Evolutionary conservation across 2,113 vertebrate species (phyloP).

Genomic region (Nerophis ophidion): DNA sequence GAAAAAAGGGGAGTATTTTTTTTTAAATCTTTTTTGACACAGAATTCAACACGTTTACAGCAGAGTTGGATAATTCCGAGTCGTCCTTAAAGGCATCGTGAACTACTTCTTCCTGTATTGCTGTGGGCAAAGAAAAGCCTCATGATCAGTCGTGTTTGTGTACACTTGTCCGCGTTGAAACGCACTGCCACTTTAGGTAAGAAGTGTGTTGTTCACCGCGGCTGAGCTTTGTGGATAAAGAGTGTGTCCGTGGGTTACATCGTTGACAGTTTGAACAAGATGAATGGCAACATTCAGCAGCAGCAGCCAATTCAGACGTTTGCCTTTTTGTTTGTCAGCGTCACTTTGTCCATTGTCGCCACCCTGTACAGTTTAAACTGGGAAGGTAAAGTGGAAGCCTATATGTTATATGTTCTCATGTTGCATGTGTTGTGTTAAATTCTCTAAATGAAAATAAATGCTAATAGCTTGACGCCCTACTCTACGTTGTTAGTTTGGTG

Average conservation of each 20-base stretch:
- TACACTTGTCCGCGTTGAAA: slow-evolving; percentile 34
- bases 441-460: neutral
- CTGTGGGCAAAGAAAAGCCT: slow-evolving; percentile 9
- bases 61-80: slow-evolving; percentile 23
- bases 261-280: neutral
- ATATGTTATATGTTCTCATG: neutral
- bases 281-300: slow-evolving; percentile 23
- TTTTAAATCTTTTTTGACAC: neutral
- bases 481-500: neutral
- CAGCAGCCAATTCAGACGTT: slow-evolving; percentile 47
- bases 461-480: neutral
- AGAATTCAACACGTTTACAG: neutral
- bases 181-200: slow-evolving; percentile 57
- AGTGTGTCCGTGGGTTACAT: slow-evolving; percentile 5
- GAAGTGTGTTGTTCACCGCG: slow-evolving; percentile 8
- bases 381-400: slow-evolving; percentile 61
- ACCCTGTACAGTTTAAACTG: slow-evolving; percentile 55
- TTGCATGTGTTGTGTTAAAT: neutral
- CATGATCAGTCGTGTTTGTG: slow-evolving; percentile 42
- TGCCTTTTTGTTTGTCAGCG: slow-evolving; percentile 43
- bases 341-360: slow-evolving; percentile 52
- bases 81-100: slow-evolving; percentile 35
- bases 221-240: neutral
- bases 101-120: slow-evolving; percentile 23
- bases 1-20: too few relatives aligned